A percentile compares a stretch with the other conserved stretches of the same genome.
phyloP scores from a whole-genome alignment of 2,113 vertebrate genomes.

The Dipodomys merriami region DNA sequence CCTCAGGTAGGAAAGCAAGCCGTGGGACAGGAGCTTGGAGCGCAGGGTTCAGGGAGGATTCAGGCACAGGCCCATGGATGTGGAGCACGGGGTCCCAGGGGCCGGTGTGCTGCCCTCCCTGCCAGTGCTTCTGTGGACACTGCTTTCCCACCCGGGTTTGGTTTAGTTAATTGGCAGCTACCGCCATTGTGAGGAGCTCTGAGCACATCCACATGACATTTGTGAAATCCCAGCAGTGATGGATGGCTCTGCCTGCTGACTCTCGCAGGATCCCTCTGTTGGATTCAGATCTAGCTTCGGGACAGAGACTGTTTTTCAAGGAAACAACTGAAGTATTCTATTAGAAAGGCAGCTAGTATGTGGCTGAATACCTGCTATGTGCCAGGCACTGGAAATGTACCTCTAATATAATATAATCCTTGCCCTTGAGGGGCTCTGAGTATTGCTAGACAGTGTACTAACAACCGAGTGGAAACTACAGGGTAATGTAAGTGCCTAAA shows the following conservation, averaged over 20 bases:
- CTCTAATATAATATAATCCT: not conserved
- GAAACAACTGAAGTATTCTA: not conserved
- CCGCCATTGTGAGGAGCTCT: slow-evolving; percentile 2
- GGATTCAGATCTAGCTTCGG: slow-evolving; percentile 9
- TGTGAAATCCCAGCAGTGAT: slow-evolving; percentile 36
- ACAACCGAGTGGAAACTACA: not conserved
- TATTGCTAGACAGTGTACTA: not conserved
- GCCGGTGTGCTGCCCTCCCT: rapidly evolving
- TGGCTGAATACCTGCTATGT: slow-evolving; percentile 5
- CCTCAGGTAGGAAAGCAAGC: not conserved
- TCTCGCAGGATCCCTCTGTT: not conserved
- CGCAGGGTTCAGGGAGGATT: not conserved
- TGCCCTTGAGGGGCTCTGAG: not conserved
- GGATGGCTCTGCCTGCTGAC: not conserved
- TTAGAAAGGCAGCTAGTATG: not conserved
- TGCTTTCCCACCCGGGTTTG: not conserved
- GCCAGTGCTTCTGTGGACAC: not conserved
- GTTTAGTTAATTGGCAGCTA: slow-evolving; percentile 54
- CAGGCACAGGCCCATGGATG: not conserved
- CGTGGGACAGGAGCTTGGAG: not conserved
- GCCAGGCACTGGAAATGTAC: not conserved
- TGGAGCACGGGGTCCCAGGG: not conserved
- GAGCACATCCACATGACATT: not conserved
- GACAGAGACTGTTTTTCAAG: not conserved
- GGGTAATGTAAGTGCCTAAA: not conserved